phyloP scores from a whole-genome alignment of 2,113 vertebrate genomes.

The Xenus cinereus region DNA sequence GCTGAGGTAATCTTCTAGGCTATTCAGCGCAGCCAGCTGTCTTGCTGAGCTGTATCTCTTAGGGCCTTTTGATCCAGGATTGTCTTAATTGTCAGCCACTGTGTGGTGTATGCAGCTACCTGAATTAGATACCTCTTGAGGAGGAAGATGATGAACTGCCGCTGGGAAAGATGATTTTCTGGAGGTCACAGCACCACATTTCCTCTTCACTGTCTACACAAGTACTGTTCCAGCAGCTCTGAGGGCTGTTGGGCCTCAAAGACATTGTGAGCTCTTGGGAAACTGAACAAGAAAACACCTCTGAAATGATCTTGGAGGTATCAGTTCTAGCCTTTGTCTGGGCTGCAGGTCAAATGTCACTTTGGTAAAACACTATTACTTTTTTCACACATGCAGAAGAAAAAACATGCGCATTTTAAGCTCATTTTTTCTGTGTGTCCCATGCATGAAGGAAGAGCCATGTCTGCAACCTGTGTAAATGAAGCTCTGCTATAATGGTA shows the following conservation, averaged over 20 bases:
- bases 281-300: not conserved
- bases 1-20: not conserved
- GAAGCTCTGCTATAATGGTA: not conserved
- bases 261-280: not conserved
- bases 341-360: not conserved
- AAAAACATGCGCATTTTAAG: not conserved
- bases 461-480: not conserved
- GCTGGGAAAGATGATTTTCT: not conserved
- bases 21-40: not conserved
- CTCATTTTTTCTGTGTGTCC: fast-evolving
- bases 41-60: not conserved
- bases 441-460: not conserved
- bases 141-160: not conserved
- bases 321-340: not conserved
- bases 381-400: not conserved
- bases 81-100: not conserved
- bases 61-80: not conserved
- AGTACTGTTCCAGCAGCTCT: not conserved
- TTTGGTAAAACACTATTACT: not conserved
- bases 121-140: not conserved
- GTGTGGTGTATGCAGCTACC: not conserved
- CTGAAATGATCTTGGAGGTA: not conserved
- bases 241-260: not conserved
- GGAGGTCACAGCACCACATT: not conserved
- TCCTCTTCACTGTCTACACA: not conserved